phyloP scores from a whole-genome alignment of 1,140 invertebrate species.

The Papilio dardanus region DNA sequence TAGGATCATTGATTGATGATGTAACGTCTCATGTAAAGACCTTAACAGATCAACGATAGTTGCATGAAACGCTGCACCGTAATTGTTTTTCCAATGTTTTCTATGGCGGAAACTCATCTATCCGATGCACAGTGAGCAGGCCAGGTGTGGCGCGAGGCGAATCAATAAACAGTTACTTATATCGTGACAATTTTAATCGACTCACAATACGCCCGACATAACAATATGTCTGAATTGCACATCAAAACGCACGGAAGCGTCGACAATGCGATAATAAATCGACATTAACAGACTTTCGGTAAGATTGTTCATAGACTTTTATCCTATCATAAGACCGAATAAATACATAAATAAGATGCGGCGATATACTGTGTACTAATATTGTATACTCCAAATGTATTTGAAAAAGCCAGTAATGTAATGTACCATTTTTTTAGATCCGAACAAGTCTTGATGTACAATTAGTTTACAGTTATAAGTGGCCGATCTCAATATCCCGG shows the following conservation, averaged over 20 bases:
- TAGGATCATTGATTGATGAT: no score
- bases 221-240: not conserved
- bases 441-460: not conserved
- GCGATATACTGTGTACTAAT: no score
- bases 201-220: not conserved
- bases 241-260: not conserved
- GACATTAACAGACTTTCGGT: not conserved
- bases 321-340: not conserved
- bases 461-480: not conserved
- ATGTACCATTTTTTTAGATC: not conserved
- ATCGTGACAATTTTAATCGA: constrained; percentile 9
- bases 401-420: not conserved
- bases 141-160: not conserved
- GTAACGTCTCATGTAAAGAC: no score
- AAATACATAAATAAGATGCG: not conserved
- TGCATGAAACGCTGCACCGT: no score
- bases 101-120: not conserved
- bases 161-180: constrained; percentile 4
- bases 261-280: not conserved
- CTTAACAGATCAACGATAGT: no score
- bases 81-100: not conserved
- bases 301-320: not conserved
- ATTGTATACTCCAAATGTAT: not conserved
- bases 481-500: not conserved
- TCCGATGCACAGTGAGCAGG: not conserved